phyloP scores from a whole-genome alignment of 2,888 invertebrate genomes.

The Leptogaster cylindrica region DNA sequence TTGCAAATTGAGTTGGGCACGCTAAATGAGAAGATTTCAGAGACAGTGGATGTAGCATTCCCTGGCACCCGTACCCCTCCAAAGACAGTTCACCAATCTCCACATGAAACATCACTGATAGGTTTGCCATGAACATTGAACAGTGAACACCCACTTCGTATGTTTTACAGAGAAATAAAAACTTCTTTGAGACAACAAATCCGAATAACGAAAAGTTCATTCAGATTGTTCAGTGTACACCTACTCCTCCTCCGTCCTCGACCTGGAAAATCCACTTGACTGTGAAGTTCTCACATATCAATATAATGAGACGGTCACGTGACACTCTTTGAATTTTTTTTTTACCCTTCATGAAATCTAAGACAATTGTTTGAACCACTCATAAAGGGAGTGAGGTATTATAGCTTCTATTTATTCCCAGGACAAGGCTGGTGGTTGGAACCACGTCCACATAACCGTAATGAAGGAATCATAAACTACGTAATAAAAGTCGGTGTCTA shows the following conservation, averaged over 20 bases:
- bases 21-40: too few species aligned
- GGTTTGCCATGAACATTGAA: too few species aligned
- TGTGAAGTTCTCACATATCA: conserved; percentile 44
- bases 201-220: too few species aligned
- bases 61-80: too few species aligned
- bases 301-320: conserved; percentile 50
- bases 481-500: neutral
- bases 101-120: too few species aligned
- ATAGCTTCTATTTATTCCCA: neutral
- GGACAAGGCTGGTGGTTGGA: conserved; percentile 1
- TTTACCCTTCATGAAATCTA: conserved; percentile 20
- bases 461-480: conserved; percentile 26
- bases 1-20: too few species aligned
- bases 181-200: too few species aligned
- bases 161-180: too few species aligned
- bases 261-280: conserved; percentile 35
- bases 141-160: too few species aligned
- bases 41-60: too few species aligned
- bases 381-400: neutral
- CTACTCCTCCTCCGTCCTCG: neutral
- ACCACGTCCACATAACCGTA: conserved; percentile 17
- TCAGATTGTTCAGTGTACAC: too few species aligned
- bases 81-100: too few species aligned
- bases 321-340: conserved; percentile 44
- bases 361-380: neutral